phyloP scores from a whole-genome alignment of 2,797 vertebrate genomes.

The Moxostoma hubbsi region DNA sequence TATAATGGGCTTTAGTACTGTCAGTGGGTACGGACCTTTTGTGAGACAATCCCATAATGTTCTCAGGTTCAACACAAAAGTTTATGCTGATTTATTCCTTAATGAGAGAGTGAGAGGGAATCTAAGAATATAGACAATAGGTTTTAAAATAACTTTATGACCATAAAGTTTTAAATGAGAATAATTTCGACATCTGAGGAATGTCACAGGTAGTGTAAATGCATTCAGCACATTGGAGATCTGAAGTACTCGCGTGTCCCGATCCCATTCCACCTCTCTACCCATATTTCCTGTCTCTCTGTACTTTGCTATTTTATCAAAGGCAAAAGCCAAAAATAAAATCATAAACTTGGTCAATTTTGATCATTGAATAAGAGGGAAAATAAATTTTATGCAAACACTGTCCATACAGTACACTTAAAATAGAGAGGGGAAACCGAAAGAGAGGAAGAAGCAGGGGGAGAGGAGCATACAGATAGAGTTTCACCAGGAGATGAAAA shows the following conservation, averaged over 20 bases:
- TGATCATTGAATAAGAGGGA: neutral
- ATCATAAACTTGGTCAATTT: neutral
- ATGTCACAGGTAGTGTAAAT: no score
- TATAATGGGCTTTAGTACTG: no score
- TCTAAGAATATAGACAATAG: neutral
- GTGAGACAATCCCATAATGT: conserved; percentile 41
- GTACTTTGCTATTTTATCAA: neutral
- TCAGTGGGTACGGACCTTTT: neutral
- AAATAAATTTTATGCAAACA: conserved; percentile 1
- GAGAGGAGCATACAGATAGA: conserved; percentile 48
- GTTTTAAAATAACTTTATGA: neutral
- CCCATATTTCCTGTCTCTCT: neutral
- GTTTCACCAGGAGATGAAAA: conserved; percentile 70
- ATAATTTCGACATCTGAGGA: neutral
- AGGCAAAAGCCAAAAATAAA: neutral
- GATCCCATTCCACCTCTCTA: neutral
- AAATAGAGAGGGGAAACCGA: conserved; percentile 20
- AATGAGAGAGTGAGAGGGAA: neutral
- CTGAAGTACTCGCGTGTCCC: neutral
- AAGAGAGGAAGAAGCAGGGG: conserved; percentile 48
- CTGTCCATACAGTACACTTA: neutral
- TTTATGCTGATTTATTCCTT: conserved; percentile 23
- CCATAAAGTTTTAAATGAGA: neutral
- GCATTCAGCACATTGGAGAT: no score
- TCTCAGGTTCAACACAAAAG: conserved; percentile 29